Conservation (phyloP, 2,797 vertebrate genomes). For the Limosa lapponica region DNA sequence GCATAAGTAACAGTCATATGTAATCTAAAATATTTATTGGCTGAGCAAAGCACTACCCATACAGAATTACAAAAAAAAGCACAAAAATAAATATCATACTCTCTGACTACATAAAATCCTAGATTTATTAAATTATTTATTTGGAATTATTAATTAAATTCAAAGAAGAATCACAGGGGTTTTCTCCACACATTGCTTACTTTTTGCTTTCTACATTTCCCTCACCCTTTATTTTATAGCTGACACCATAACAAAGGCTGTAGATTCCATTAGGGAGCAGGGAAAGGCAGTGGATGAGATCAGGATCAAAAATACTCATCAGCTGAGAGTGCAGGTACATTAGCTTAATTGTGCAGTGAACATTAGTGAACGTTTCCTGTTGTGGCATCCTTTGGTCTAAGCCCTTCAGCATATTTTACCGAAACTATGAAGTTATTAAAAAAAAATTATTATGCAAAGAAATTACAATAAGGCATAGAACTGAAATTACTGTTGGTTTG, state of each 20-base stretch:
- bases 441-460: not conserved
- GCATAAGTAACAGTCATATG: not conserved
- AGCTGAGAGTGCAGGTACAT: not conserved
- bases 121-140: not conserved
- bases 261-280: not conserved
- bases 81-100: not conserved
- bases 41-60: not conserved
- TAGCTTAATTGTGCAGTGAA: not conserved
- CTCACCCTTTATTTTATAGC: not conserved
- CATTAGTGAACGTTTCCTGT: not conserved
- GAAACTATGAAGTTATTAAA: not conserved
- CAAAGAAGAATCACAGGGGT: not conserved
- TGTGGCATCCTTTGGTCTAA: not conserved
- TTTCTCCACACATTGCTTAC: not conserved
- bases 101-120: not conserved
- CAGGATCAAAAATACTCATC: not conserved
- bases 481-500: not conserved
- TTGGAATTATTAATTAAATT: not conserved
- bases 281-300: not conserved
- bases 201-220: not conserved
- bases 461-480: not conserved
- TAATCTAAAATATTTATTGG: not conserved
- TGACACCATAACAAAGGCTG: accelerated
- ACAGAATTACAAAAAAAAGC: not conserved
- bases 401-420: not conserved